These are phyloP conservation scores for Glyptemys insculpta DNA, from an alignment of 2,797 vertebrate species.

Conservation along the genomic window DNA sequence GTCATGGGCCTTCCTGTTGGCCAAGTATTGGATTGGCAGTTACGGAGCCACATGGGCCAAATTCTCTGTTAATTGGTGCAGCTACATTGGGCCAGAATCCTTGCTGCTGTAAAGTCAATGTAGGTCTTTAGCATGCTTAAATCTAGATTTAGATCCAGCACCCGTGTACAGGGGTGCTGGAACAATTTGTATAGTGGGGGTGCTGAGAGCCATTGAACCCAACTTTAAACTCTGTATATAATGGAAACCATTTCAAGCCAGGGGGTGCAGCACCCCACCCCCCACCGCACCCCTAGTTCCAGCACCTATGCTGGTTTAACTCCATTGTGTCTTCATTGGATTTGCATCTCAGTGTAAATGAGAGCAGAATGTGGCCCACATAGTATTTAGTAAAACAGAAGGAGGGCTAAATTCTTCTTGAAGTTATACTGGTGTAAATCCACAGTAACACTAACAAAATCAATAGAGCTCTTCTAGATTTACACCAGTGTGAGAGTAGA, in stretches of 20 bases:
- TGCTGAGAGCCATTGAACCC: no score
- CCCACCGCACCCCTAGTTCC: no score
- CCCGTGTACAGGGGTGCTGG: no score
- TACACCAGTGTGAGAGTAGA: not conserved
- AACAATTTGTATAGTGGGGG: no score
- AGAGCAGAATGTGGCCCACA: not conserved
- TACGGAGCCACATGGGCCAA: slow-evolving; percentile 13
- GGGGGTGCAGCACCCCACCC: no score
- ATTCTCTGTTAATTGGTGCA: slow-evolving; percentile 1
- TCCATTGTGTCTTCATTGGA: not conserved
- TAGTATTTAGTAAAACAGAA: rapidly evolving
- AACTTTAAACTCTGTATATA: no score
- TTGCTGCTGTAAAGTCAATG: not conserved
- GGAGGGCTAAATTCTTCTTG: not conserved
- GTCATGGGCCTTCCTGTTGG: slow-evolving; percentile 58
- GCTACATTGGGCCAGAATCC: not conserved
- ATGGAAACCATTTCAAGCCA: no score
- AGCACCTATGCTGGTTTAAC: no score
- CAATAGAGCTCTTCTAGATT: not conserved
- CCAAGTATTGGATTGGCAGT: slow-evolving; percentile 33
- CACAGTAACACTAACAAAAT: not conserved
- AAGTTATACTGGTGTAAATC: not conserved
- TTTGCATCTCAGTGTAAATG: not conserved
- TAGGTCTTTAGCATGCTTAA: not conserved
- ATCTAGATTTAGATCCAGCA: not conserved